Conservation (phyloP, 2,888 invertebrate species). For the Stictocephala bisonia region DNA sequence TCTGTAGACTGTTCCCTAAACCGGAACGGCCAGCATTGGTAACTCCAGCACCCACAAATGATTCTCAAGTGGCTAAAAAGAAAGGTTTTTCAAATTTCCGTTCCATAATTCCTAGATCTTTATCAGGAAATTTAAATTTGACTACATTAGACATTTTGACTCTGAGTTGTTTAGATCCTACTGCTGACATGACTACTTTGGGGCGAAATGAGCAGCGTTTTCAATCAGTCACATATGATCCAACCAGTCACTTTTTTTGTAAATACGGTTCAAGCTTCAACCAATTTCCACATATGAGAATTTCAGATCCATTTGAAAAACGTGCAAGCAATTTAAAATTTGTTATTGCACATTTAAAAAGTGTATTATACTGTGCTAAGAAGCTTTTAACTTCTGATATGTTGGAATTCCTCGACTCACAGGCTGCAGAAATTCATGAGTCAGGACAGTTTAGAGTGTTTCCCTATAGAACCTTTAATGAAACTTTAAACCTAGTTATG, state of each 20-base stretch:
- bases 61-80: slow-evolving; percentile 59
- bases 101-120: slow-evolving; percentile 90
- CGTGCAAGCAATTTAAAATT: slow-evolving; percentile 70
- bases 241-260: slow-evolving; percentile 87
- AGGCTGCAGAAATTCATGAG: slow-evolving; percentile 81
- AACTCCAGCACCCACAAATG: slow-evolving; percentile 63
- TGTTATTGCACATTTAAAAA: slow-evolving; percentile 79
- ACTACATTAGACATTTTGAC: slow-evolving; percentile 63
- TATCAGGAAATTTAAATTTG: slow-evolving; percentile 85
- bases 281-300: slow-evolving; percentile 85
- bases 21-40: slow-evolving; percentile 73
- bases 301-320: slow-evolving; percentile 73
- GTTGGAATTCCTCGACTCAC: slow-evolving; percentile 83
- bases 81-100: slow-evolving; percentile 65
- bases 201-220: slow-evolving; percentile 66
- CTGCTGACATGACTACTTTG: slow-evolving; percentile 57
- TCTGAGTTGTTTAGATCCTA: slow-evolving; percentile 59
- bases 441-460: slow-evolving; percentile 74
- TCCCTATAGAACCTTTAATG: slow-evolving; percentile 94
- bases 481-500: slow-evolving; percentile 93
- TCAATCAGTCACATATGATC: slow-evolving; percentile 79
- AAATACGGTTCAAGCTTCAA: slow-evolving; percentile 95
- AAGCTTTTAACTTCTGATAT: slow-evolving; percentile 87
- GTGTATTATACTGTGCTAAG: slow-evolving; percentile 83
- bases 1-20: slow-evolving; percentile 86